These are phyloP conservation scores for Agriopis leucophaearia DNA, from an alignment of 2,888 invertebrate genomes.

Conservation along the genomic window DNA sequence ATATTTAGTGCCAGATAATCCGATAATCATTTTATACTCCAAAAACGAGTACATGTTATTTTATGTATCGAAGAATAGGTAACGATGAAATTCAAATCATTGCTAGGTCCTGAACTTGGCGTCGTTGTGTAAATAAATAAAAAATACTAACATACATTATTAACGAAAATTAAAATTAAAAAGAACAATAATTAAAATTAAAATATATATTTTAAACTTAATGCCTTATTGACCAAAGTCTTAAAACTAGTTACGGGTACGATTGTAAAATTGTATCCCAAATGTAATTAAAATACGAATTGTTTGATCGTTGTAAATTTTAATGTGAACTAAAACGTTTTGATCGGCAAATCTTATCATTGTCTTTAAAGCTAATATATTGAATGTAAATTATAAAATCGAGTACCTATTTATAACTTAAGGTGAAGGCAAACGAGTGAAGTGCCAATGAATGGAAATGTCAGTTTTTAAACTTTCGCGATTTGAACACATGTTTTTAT, in stretches of 20 bases:
- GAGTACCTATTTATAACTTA: slow-evolving; percentile 62
- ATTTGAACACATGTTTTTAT: no score
- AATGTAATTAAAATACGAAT: slow-evolving; percentile 74
- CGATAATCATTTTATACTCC: slow-evolving; percentile 72
- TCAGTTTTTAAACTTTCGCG: no score
- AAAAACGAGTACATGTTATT: slow-evolving; percentile 44
- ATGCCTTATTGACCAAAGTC: slow-evolving; percentile 87
- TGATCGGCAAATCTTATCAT: slow-evolving; percentile 76
- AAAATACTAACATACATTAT: slow-evolving; percentile 76
- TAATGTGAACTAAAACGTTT: slow-evolving; percentile 74
- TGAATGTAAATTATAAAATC: slow-evolving; percentile 40
- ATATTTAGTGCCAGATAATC: slow-evolving; percentile 70
- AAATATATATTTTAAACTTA: slow-evolving; percentile 84
- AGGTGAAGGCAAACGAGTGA: slow-evolving; percentile 33
- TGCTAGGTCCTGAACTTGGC: slow-evolving; percentile 39
- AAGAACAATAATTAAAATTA: slow-evolving; percentile 85
- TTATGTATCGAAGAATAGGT: slow-evolving; percentile 20
- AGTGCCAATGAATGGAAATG: slow-evolving; percentile 25
- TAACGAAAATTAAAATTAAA: slow-evolving; percentile 73
- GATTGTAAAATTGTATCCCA: slow-evolving; percentile 72
- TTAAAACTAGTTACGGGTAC: slow-evolving; percentile 84
- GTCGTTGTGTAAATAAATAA: slow-evolving; percentile 78
- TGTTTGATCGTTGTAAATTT: slow-evolving; percentile 84
- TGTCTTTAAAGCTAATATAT: slow-evolving; percentile 70
- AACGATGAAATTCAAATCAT: slow-evolving; percentile 5